A percentile compares a stretch with the other conserved stretches of the same genome.
Evolutionary conservation across 1,140 invertebrate genomes (phyloP).

Genomic region (Coelopa frigida): DNA sequence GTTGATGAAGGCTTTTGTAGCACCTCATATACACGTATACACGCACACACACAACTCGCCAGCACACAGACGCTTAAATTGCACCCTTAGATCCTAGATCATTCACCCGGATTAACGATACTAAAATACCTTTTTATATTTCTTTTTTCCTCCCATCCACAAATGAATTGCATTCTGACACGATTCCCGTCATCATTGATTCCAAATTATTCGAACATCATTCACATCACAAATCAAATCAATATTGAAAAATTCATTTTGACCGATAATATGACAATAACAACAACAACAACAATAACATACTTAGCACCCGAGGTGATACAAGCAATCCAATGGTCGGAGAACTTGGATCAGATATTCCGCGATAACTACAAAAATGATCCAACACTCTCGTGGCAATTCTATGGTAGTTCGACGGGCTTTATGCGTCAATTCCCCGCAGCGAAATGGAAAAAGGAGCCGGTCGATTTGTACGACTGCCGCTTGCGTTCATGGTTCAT

Average conservation of each 20-base stretch:
- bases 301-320: conserved; percentile 57
- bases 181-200: no score
- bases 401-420: conserved; percentile 90
- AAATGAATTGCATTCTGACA: no score
- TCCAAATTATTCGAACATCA: background rate
- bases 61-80: no score
- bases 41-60: no score
- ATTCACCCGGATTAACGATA: no score
- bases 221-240: background rate
- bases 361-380: conserved; percentile 80
- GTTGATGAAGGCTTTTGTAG: no score
- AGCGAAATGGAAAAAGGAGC: conserved; percentile 62
- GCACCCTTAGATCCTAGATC: no score
- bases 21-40: no score
- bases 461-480: conserved; percentile 82
- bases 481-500: conserved; percentile 90
- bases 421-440: conserved; percentile 93
- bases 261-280: background rate
- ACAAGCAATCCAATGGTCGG: conserved; percentile 71
- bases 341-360: conserved; percentile 80
- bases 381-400: conserved; percentile 90
- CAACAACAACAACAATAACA: conserved; percentile 3
- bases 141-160: no score
- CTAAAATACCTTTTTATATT: no score
- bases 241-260: background rate